Base-by-base conservation (phyloP, 2,888 invertebrate genomes). In the Pyrrhia umbra region DNA sequence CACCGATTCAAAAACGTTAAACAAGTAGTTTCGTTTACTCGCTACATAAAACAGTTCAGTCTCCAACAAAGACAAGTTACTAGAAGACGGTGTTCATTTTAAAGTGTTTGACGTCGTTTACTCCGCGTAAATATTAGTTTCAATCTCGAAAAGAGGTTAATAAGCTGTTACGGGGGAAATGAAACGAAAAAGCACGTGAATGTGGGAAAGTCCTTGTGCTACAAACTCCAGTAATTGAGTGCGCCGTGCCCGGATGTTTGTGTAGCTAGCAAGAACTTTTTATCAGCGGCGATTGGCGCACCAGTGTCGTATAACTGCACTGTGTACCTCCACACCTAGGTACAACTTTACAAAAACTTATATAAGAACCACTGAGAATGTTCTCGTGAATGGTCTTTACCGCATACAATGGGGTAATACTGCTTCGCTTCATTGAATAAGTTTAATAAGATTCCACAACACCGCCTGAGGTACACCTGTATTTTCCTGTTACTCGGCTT, bases 181-280 rank as follows among this genome's bases (percentile, higher is more conserved):
- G 65, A 73, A 78, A 72, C 58, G 74, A 75, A 78, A 71, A 87
- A 85, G 85, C 83, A 83, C 68, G 80, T 79, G 76, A 82, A 87
- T 89, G 88, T 88, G 85, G 82, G 79, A 84, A 90, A 85, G 85
- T 89, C 84, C 85, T 86, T 81, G 87, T 85, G 87, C 87, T 84
- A 89, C 89, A 88, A 91, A 91, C 88, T 90, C 82, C 73, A 85
- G 91, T 93, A 93, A 93, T 92, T 92, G 92, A 92, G 91, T 90
- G 90, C 87, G 83, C 88, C 82, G 71, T 73, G 86, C 85, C 88
- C 88, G 89, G 89, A 91, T 92, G 92, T 92, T 92, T 92, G 91
- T 88, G 85, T 84, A 90, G 88, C 82, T 75, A 74, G 77, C 81
- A 72, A 84, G 88, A 90, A 92, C 85, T 90, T 92, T 92, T 92